These are phyloP conservation scores for Perca schrenkii DNA, from an alignment of 2,113 vertebrate species.

Conservation along the genomic window DNA sequence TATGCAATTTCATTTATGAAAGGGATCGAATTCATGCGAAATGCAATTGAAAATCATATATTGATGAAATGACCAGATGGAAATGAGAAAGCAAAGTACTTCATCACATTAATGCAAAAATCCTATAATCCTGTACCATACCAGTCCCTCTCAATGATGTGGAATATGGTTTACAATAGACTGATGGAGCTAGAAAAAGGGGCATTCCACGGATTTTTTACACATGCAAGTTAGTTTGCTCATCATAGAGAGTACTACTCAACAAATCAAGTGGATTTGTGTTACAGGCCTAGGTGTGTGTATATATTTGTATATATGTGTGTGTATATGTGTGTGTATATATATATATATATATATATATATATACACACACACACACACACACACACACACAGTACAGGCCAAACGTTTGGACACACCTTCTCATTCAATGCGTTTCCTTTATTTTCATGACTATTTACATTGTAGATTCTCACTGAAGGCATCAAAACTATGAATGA, in stretches of 20 bases:
- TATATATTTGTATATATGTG: too few species aligned
- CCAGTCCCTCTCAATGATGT: background rate
- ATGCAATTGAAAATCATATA: background rate
- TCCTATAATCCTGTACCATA: background rate
- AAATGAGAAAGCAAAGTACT: background rate
- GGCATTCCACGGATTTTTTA: background rate
- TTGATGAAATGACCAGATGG: constrained; percentile 1
- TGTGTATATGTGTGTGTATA: too few species aligned
- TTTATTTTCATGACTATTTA: too few species aligned
- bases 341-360: too few species aligned
- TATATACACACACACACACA: too few species aligned
- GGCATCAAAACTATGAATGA: too few species aligned
- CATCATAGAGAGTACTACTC: background rate
- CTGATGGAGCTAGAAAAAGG: background rate
- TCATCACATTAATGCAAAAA: constrained; percentile 17
- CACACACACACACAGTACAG: too few species aligned
- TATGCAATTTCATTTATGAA: background rate
- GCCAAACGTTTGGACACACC: too few species aligned
- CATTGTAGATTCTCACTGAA: too few species aligned
- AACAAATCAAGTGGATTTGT: too few species aligned
- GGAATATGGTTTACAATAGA: background rate
- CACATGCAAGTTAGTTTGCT: background rate
- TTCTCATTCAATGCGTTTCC: too few species aligned
- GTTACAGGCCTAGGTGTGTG: too few species aligned
- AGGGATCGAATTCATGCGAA: background rate